Evolutionary conservation across 2,888 invertebrate genomes (phyloP).

Genomic region (Chironomus riparius): DNA sequence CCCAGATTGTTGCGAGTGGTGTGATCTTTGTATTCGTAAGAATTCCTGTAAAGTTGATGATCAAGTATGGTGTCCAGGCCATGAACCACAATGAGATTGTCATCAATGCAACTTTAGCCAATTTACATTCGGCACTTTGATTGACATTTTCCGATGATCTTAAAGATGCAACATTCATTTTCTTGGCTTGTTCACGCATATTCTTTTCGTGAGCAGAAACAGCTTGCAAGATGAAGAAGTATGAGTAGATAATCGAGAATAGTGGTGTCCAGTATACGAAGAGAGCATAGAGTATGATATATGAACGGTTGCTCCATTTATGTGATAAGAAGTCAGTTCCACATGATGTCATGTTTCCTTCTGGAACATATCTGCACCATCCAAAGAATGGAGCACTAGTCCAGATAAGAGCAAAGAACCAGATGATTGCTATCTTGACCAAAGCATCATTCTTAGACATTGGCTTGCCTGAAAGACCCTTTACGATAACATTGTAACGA

Average conservation of each 20-base stretch:
- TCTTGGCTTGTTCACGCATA: conserved; percentile 46
- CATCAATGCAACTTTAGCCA: conserved; percentile 46
- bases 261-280: conserved; percentile 44
- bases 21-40: conserved; percentile 38
- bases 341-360: conserved; percentile 50
- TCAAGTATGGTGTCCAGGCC: conserved; percentile 50
- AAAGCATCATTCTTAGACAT: conserved; percentile 43
- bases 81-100: conserved; percentile 49
- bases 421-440: conserved; percentile 43
- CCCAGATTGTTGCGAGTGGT: conserved; percentile 41
- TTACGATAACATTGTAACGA: conserved; percentile 50
- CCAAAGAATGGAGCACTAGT: conserved; percentile 47
- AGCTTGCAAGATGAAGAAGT: too few relatives aligned
- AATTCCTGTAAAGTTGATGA: conserved; percentile 41
- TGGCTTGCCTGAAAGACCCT: conserved; percentile 46
- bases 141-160: conserved; percentile 40
- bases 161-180: conserved; percentile 47
- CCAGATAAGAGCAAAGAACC: conserved; percentile 46
- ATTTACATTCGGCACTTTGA: conserved; percentile 42
- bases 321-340: conserved; percentile 43
- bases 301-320: conserved; percentile 39
- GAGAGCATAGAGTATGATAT: conserved; percentile 41
- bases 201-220: too few relatives aligned
- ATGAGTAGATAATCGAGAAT: conserved; percentile 49
- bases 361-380: conserved; percentile 50